Base-by-base conservation (phyloP, 2,888 invertebrate genomes). In the Scelioninae gen. 1 region DNA sequence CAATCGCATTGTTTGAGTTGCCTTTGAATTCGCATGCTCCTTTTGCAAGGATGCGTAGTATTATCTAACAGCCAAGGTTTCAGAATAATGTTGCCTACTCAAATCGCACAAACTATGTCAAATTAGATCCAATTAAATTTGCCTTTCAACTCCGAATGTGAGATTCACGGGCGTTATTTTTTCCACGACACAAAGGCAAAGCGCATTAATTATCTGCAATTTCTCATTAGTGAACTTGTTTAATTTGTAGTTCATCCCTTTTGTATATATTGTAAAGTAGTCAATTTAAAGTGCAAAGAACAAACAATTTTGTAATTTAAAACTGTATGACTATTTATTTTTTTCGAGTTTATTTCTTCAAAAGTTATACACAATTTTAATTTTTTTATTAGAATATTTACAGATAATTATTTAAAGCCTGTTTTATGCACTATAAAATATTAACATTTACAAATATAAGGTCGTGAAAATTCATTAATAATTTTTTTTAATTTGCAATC, bases 1-100 rank as follows among this genome's bases (percentile, higher is more conserved):
- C 85, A 84, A 89, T 89, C 86, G 87, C 71, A 89, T 89, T 90
- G 89, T 90, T 86, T 84, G 85, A 74, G 82, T 76, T 79, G 84
- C 86, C 85, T 87, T 87, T 85, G 81, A 86, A 83, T 85, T 86
- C 83, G 82, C 78, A 86, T 82, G 85, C 84, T 62, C 82, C 76
- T 66, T 78, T 79, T 79, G 69, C 75, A 75, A 75, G 75, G 75
- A 79, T 83, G 69, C 82, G 69, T 68, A 71, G 76, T 75, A 84
- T 78, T 80, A 80, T 83, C 80, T 78, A 82, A 71, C 84, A 84
- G 66, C 62, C 69, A 83, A 84, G 78, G 76, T 83, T 83, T 65
- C 76, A 60, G 77, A 80, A 81, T 80, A 80, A 82, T 79, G 75
- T 83, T 78, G 53, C 78, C 66, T 82, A 71, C 72, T 76, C 68